Evolutionary conservation across 2,797 vertebrate genomes (phyloP), one percentile per base, ranked within the genome.

Genomic region (Percopsis omiscomaycus): DNA sequence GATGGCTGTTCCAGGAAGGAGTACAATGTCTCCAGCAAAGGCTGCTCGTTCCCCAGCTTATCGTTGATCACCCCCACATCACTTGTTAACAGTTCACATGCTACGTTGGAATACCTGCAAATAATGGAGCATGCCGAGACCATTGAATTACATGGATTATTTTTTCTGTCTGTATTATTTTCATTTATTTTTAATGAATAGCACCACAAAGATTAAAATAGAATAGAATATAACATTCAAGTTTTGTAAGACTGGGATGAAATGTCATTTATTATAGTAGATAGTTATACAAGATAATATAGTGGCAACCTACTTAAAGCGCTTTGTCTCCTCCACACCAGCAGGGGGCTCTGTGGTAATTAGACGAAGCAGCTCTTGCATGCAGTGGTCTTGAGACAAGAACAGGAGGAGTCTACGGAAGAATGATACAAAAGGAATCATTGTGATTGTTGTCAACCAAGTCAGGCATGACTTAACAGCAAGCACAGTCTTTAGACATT

Each of bases 61-160:
- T 99, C 97, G 50, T 96, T 98, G 89, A 99, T 97, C 85, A 96
- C 92, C 0, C 92, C 94, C 84, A 97, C 96, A 29, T 98, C 97
- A 55, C 95, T 95, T 3, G 96, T 99, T 81, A 99, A 89, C 78
- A 99, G 93, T 84, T 99, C 97, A 52, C 97, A 99, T 68, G 97
- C 97, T 52, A 96, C 94, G 89, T 99, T 99, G 51, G 97, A 91
- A 44, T 95, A 96, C 84, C 97, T 98, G 84, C 52, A 60, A 69
- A 46, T 53, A 59, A 81, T 57, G 4, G 55, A 73, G 37, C 2
- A 3, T 42, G 37, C 37, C 9, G 9, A 42, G 37, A 6, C 9
- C 8, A 42, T 42, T 42, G 37, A 10, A 42, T 42, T 1, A 42
- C 6, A 42, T 42, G 37, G 22, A 22, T 42, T 42, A 42, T 9